These are phyloP conservation scores for Seriola rivoliana DNA, from an alignment of 2,113 vertebrate genomes.

Conservation along the genomic window DNA sequence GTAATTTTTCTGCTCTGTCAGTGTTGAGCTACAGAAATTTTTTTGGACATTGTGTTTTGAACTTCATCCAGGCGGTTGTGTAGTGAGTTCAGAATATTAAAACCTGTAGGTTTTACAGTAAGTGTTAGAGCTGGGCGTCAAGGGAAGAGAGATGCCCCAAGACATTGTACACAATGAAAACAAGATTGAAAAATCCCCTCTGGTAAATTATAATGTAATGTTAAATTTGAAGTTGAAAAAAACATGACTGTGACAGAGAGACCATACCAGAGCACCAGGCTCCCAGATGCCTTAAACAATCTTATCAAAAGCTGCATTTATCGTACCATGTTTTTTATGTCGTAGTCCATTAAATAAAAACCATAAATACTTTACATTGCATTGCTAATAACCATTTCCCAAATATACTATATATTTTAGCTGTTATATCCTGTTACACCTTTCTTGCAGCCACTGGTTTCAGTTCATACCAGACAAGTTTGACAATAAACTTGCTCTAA, in stretches of 20 bases:
- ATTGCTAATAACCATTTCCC: background rate
- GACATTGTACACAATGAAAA: background rate
- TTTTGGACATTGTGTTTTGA: background rate
- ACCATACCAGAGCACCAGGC: no score
- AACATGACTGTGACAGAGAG: no score
- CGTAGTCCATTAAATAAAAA: background rate
- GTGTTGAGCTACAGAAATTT: background rate
- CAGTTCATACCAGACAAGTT: constrained; percentile 18
- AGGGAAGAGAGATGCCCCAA: background rate
- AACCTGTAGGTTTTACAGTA: background rate
- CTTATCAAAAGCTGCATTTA: constrained; percentile 18
- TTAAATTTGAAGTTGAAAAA: background rate
- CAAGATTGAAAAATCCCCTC: background rate
- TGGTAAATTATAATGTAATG: background rate
- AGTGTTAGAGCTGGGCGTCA: background rate
- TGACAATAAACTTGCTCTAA: background rate
- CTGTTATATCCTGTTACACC: background rate
- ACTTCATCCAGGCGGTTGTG: background rate
- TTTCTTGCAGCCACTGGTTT: background rate
- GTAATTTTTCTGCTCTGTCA: background rate
- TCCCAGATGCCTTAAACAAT: background rate
- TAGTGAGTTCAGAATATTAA: background rate
- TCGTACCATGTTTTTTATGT: background rate
- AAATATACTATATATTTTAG: background rate
- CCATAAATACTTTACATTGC: background rate